phyloP scores from a whole-genome alignment of 2,113 vertebrate species.

The Elgaria multicarinata region DNA sequence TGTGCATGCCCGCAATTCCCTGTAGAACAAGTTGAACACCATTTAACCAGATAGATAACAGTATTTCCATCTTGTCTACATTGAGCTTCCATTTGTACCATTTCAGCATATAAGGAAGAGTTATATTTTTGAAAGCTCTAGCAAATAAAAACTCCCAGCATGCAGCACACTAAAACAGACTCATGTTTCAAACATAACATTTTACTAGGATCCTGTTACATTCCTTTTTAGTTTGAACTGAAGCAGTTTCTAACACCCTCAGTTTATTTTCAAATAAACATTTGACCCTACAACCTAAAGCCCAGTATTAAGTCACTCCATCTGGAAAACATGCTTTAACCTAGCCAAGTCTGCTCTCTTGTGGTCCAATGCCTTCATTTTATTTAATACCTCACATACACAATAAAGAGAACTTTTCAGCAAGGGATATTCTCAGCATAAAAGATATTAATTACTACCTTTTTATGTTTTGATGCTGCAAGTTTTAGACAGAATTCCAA shows the following conservation, averaged over 20 bases:
- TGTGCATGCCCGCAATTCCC: too few relatives aligned
- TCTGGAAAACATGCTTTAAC: not conserved
- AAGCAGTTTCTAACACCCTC: not conserved
- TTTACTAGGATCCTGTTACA: not conserved
- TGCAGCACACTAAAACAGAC: not conserved
- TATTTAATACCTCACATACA: not conserved
- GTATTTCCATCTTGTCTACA: not conserved
- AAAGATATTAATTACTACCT: not conserved
- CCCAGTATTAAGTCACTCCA: not conserved
- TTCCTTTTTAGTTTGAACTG: not conserved
- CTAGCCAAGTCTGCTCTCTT: not conserved
- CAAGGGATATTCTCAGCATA: not conserved
- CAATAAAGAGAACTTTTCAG: not conserved
- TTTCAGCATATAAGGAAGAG: not conserved
- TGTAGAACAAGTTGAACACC: not conserved
- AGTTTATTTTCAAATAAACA: not conserved
- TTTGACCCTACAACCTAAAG: not conserved
- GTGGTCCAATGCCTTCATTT: not conserved
- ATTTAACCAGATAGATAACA: not conserved
- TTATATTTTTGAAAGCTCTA: not conserved
- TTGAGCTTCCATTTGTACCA: not conserved
- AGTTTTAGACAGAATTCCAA: not conserved
- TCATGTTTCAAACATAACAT: not conserved
- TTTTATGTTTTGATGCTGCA: not conserved
- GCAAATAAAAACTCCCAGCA: not conserved